Percentiles rank a stretch among this genome's conserved stretches.
Conservation (phyloP, 2,113 vertebrate species). For the Solea solea region DNA sequence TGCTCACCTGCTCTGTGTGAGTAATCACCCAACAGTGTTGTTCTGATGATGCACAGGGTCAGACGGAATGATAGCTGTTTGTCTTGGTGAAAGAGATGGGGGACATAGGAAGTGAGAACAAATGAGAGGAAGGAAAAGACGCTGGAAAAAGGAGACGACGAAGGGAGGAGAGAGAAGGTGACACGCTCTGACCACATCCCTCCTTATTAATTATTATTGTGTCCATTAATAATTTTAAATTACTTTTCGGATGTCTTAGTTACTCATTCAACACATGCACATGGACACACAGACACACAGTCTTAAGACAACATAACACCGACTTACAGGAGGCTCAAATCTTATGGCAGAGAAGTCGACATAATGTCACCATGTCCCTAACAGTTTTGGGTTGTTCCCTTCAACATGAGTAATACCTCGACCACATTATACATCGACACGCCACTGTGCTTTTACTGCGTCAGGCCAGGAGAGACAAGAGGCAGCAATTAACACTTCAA, state of each 20-base stretch:
- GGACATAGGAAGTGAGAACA: background rate
- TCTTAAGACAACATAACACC: background rate
- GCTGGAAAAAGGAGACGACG: background rate
- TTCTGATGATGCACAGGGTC: conserved; percentile 58
- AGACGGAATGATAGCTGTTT: conserved; percentile 47
- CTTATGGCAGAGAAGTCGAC: no score
- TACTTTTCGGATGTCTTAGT: conserved; percentile 2
- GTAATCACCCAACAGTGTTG: conserved; percentile 65
- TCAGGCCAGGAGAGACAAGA: conserved; percentile 34
- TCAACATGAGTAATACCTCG: background rate
- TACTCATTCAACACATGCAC: background rate
- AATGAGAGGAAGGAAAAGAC: background rate
- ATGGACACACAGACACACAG: conserved; percentile 8
- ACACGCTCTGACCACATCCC: background rate
- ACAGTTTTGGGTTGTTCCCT: background rate
- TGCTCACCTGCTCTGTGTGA: conserved; percentile 17
- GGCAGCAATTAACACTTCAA: conserved; percentile 66
- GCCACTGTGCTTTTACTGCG: conserved; percentile 43
- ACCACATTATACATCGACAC: conserved; percentile 33
- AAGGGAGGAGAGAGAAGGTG: background rate
- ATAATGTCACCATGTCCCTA: no score
- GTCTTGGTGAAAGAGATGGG: conserved; percentile 19
- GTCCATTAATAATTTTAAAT: conserved; percentile 13
- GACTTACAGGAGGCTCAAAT: no score
- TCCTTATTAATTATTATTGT: conserved; percentile 12